Evolutionary conservation across 2,797 vertebrate genomes (phyloP).

Genomic region (Poeciliopsis turneri): DNA sequence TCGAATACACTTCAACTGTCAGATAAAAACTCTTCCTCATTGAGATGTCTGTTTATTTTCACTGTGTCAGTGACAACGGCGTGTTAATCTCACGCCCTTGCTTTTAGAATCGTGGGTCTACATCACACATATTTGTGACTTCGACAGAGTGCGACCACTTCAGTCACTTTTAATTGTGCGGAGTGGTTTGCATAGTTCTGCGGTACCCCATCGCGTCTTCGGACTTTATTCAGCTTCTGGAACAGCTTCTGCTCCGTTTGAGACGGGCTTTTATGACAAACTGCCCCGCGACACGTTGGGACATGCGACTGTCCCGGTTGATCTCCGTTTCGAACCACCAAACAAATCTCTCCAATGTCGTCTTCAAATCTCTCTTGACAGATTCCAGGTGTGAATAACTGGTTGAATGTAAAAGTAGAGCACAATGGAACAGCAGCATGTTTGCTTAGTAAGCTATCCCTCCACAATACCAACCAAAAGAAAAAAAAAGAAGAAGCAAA

Average conservation of each 20-base stretch:
- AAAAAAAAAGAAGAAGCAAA: conserved; percentile 7
- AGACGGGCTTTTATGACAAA: conserved; percentile 36
- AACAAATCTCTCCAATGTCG: conserved; percentile 45
- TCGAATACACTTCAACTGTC: background rate
- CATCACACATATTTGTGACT: background rate
- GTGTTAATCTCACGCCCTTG: background rate
- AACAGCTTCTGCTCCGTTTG: conserved; percentile 39
- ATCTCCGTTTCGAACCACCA: conserved; percentile 49
- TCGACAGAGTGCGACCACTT: background rate
- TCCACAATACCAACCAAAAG: conserved; percentile 34
- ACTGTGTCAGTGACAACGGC: background rate
- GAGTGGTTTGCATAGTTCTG: conserved; percentile 21
- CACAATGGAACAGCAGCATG: conserved; percentile 12
- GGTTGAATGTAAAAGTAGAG: conserved; percentile 48
- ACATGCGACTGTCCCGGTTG: conserved; percentile 51
- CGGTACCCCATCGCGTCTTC: conserved; percentile 28
- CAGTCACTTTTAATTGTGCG: background rate
- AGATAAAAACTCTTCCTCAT: background rate
- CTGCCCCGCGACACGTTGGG: conserved; percentile 51
- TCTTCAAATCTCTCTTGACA: conserved; percentile 42
- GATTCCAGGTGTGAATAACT: conserved; percentile 58
- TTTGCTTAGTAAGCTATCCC: conserved; percentile 29
- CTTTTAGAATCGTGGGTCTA: background rate
- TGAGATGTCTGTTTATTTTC: background rate
- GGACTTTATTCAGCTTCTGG: conserved; percentile 35